These are phyloP conservation scores for Cylas formicarius DNA, from an alignment of 1,140 invertebrate species.

Conservation along the genomic window DNA sequence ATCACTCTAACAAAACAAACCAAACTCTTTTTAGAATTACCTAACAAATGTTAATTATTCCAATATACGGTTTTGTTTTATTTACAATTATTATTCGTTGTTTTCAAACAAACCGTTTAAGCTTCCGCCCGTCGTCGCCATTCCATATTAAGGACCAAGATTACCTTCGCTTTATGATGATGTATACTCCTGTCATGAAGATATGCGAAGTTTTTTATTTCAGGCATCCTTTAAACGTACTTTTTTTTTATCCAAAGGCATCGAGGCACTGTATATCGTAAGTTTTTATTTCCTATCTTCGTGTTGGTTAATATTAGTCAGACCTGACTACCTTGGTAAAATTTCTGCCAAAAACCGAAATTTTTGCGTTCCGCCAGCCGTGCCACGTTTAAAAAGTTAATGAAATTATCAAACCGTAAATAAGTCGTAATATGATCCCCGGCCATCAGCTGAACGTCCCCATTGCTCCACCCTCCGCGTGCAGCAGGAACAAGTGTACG, in stretches of 20 bases:
- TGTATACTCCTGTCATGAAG: too few species aligned
- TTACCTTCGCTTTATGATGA: too few species aligned
- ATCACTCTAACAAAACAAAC: too few species aligned
- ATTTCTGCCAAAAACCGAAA: neutral
- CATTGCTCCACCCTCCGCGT: slow-evolving; percentile 9
- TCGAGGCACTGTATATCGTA: neutral
- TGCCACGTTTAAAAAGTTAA: slow-evolving; percentile 8
- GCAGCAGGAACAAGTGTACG: slow-evolving; percentile 29
- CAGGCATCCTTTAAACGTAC: neutral
- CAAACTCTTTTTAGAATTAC: too few species aligned
- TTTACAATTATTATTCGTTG: too few species aligned
- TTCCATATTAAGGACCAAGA: too few species aligned
- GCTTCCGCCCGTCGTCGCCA: too few species aligned
- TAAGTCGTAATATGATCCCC: slow-evolving; percentile 14
- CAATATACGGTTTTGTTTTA: too few species aligned
- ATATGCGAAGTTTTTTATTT: too few species aligned
- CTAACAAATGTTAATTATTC: too few species aligned
- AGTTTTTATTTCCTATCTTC: neutral
- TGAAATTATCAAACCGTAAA: slow-evolving; percentile 19
- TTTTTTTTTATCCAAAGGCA: neutral
- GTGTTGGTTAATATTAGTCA: neutral
- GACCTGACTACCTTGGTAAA: neutral
- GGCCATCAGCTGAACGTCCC: slow-evolving; percentile 11
- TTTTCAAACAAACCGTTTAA: too few species aligned
- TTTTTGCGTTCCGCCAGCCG: neutral